Percentiles rank a stretch among this genome's conserved stretches.
Evolutionary conservation across 2,113 vertebrate genomes (phyloP).

Genomic region (Dunckerocampus dactyliophorus): DNA sequence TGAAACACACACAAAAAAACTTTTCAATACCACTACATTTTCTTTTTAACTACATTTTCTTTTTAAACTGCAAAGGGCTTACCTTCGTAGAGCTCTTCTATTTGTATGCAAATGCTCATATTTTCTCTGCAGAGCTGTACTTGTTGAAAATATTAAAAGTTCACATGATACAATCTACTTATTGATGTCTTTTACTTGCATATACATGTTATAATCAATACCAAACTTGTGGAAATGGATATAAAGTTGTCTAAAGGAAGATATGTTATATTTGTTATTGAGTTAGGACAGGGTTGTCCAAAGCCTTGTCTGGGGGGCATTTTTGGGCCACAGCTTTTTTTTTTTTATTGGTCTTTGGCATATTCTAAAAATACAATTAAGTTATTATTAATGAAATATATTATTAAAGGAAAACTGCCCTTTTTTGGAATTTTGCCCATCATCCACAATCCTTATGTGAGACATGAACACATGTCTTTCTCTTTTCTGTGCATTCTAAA

Average conservation of each 20-base stretch:
- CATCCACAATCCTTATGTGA: no score
- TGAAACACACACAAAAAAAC: neutral
- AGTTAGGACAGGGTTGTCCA: no score
- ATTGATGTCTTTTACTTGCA: neutral
- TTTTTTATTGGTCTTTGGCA: no score
- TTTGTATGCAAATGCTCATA: constrained; percentile 39
- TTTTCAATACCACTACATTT: neutral
- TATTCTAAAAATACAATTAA: no score
- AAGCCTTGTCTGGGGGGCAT: no score
- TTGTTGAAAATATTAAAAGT: constrained; percentile 30
- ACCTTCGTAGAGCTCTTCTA: constrained; percentile 17
- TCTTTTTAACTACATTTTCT: constrained; percentile 3
- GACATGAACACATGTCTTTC: no score
- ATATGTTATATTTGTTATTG: constrained; percentile 15
- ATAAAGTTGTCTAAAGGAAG: neutral
- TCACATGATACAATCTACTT: constrained; percentile 25
- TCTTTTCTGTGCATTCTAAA: no score
- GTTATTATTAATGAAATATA: no score
- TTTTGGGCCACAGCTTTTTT: no score
- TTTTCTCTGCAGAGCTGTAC: constrained; percentile 49
- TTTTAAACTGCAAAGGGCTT: constrained; percentile 10
- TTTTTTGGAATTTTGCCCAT: no score
- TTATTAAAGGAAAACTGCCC: no score
- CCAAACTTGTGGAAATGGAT: constrained; percentile 30
- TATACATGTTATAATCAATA: constrained; percentile 22